Conservation (phyloP, 2,888 invertebrate genomes). For the Troides helena region DNA sequence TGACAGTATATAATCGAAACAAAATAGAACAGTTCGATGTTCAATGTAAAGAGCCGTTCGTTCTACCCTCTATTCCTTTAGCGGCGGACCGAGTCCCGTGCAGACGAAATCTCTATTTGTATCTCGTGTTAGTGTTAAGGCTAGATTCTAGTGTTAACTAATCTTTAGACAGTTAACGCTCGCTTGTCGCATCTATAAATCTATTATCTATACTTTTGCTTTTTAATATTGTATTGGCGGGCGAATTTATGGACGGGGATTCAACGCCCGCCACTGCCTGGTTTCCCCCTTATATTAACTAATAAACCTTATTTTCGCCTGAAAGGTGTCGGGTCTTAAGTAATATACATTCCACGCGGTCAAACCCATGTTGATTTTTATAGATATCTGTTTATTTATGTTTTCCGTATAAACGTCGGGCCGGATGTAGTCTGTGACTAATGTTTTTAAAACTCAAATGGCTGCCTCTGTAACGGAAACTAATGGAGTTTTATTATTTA, state of each 20-base stretch:
- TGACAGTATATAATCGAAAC: no score
- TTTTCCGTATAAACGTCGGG: constrained; percentile 39
- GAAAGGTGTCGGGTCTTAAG: constrained; percentile 76
- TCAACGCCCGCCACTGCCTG: constrained; percentile 35
- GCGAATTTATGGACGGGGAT: constrained; percentile 4
- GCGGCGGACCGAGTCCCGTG: constrained; percentile 34
- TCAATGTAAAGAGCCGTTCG: no score
- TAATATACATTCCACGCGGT: constrained; percentile 76
- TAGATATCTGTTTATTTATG: constrained; percentile 33
- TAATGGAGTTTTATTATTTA: constrained; percentile 31
- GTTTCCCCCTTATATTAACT: constrained; percentile 43
- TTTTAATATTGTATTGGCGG: constrained; percentile 38
- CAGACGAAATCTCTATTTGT: constrained; percentile 44
- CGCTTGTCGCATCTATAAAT: constrained; percentile 61
- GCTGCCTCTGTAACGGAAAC: constrained; percentile 42
- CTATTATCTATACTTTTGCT: constrained; percentile 49
- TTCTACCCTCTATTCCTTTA: no score
- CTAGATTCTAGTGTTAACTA: constrained; percentile 75
- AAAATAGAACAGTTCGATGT: no score
- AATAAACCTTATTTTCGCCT: constrained; percentile 65
- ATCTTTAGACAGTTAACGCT: constrained; percentile 70
- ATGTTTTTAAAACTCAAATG: constrained; percentile 59
- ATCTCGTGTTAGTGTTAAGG: constrained; percentile 70
- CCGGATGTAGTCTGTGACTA: constrained; percentile 69
- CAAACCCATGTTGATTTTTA: constrained; percentile 72